Percentiles rank a stretch among this genome's conserved stretches.
Conservation (phyloP, 2,797 vertebrate species). For the Bradypus variegatus region DNA sequence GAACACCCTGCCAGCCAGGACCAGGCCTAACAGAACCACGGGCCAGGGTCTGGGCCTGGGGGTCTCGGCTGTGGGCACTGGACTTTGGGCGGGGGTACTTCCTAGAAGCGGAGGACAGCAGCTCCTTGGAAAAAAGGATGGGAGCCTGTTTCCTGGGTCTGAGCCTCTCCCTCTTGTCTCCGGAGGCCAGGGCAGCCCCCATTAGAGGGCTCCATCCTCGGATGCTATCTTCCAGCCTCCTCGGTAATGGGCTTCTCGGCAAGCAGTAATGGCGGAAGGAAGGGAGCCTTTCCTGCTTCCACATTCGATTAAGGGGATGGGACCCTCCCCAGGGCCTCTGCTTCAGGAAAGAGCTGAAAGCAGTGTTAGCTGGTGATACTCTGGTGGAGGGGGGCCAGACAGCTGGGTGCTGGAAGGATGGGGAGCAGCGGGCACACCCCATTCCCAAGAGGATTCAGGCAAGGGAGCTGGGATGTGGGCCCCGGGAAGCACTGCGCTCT, state of each 20-base stretch:
- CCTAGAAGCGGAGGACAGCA: background rate
- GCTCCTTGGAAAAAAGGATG: constrained; percentile 15
- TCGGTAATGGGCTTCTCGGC: constrained; percentile 44
- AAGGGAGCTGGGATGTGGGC: background rate
- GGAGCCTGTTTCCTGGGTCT: background rate
- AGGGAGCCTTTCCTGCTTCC: constrained; percentile 46
- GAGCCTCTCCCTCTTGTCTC: constrained; percentile 32
- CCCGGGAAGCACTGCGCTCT: background rate
- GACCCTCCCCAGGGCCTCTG: constrained; percentile 45
- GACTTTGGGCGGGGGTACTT: background rate
- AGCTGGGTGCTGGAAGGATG: background rate
- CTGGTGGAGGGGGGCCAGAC: background rate
- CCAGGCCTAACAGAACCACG: background rate
- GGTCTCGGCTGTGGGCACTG: background rate
- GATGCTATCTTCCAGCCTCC: constrained; percentile 7
- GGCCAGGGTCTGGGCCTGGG: background rate
- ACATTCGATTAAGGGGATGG: constrained; percentile 43
- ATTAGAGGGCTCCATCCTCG: constrained; percentile 40
- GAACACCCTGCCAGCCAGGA: background rate
- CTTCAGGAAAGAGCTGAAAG: background rate
- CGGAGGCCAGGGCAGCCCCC: constrained; percentile 16
- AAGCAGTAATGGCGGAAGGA: constrained; percentile 43
- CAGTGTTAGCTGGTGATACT: background rate
- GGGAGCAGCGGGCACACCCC: background rate
- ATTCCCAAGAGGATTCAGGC: background rate